Conservation (phyloP, 2,888 invertebrate species). For the Halocaridina rubra region DNA sequence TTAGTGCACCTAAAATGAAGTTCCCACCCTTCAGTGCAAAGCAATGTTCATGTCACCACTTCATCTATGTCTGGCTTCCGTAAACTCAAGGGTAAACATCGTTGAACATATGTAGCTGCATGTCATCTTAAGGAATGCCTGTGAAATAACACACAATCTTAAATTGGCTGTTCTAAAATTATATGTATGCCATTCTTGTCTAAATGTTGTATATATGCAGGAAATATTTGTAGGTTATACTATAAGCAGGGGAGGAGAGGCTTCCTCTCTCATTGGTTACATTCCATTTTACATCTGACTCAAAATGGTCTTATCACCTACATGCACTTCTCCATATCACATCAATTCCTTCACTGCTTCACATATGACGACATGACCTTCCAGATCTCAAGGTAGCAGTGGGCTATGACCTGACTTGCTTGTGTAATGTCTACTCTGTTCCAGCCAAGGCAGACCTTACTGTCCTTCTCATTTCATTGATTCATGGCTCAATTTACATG, state of each 20-base stretch:
- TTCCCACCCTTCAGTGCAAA: too few relatives aligned
- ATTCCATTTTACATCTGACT: background rate
- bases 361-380: background rate
- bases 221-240: background rate
- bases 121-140: too few relatives aligned
- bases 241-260: background rate
- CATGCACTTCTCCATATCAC: conserved; percentile 1
- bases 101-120: background rate
- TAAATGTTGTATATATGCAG: background rate
- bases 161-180: background rate
- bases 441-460: background rate
- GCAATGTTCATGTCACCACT: background rate
- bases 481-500: background rate
- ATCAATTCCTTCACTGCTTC: background rate
- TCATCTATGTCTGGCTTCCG: too few relatives aligned
- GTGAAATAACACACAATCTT: background rate
- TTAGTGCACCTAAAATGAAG: too few relatives aligned
- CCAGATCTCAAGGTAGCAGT: background rate
- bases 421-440: conserved; percentile 13
- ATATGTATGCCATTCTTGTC: background rate
- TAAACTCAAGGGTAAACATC: background rate
- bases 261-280: background rate
- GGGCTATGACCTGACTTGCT: background rate
- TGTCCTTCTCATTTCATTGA: background rate
- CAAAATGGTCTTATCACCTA: background rate